Evolutionary conservation across 2,888 invertebrate genomes (phyloP), one percentile per base, ranked within the genome.

Genomic region (Heliothis peltigera): DNA sequence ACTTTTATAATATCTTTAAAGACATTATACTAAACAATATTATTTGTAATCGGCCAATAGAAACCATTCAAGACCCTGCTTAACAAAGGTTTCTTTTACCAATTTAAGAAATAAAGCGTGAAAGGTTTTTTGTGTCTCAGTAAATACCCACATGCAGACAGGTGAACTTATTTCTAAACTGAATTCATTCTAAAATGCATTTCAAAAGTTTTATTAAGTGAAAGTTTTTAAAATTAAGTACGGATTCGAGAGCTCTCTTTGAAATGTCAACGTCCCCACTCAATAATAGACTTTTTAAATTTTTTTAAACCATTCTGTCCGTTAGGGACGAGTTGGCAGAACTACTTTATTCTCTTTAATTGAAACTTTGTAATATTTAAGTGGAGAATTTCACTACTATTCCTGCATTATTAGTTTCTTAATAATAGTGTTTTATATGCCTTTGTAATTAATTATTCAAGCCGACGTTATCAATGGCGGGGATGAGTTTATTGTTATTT

Each of bases 341-440:
- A 75, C 62, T 72, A 67, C 59, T 75, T 79, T 75, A 52, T 65
- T 66, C 55, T 46, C 21, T 56, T 59, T 72, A 75, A 79, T 69
- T 75, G 64, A 66, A 75, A 75, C 72, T 69, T 64, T 42, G 52
- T 42, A 47, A 69, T 64, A 66, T 62, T 54, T 75, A 46, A 66
- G 49, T 39, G 49, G 21, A 46, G 44, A 44, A 42, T 53, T 53
- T 60, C 42, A 25, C 54, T 51, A 28, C 2, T 60, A n/a, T 64
- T 65, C 48, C 39, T 55, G 21, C 28, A 43, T 57, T 75, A 54
- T 63, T 56, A 48, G 49, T 64, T 73, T 57, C 35, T 52, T 55
- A 39, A 54, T 44, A 73, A 62, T 46, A 59, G n/a, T 46, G 49
- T 56, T 42, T 46, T 60, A 46, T 60, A 46, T 44, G 39, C 7